Evolutionary conservation across 2,888 invertebrate species (phyloP).

Genomic region (Dyspetes luteomarginatus): DNA sequence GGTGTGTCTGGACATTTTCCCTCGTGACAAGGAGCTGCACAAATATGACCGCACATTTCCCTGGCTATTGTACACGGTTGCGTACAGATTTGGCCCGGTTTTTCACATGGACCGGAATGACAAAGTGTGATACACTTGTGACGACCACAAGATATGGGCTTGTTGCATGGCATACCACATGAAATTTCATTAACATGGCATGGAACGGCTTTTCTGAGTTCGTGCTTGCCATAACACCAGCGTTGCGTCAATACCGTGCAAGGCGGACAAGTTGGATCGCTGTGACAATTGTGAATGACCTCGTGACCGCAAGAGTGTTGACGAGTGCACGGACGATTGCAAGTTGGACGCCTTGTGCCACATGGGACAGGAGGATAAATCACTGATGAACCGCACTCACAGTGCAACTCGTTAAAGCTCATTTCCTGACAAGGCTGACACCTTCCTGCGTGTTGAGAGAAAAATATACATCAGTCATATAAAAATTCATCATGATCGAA

Average conservation of each 20-base stretch:
- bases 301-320: conserved; percentile 92
- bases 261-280: conserved; percentile 90
- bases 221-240: conserved; percentile 92
- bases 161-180: conserved; percentile 95
- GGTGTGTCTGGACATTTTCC: conserved; percentile 88
- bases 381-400: conserved; percentile 95
- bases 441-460: conserved; percentile 72
- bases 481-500: neutral
- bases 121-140: conserved; percentile 94
- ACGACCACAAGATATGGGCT: conserved; percentile 90
- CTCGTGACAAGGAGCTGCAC: conserved; percentile 93
- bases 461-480: neutral
- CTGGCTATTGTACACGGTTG: conserved; percentile 91
- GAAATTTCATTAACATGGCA: conserved; percentile 94
- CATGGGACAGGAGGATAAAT: conserved; percentile 96
- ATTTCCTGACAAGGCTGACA: conserved; percentile 80
- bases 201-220: conserved; percentile 94
- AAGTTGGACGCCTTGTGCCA: conserved; percentile 93
- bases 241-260: conserved; percentile 94
- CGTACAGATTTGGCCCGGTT: conserved; percentile 88
- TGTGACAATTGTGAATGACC: conserved; percentile 94
- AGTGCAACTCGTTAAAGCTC: conserved; percentile 94
- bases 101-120: conserved; percentile 90
- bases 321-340: conserved; percentile 91
- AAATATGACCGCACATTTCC: conserved; percentile 92